A percentile compares a stretch with the other conserved stretches of the same genome.
phyloP scores from a whole-genome alignment of 2,888 invertebrate species.

The Taenaris catops region DNA sequence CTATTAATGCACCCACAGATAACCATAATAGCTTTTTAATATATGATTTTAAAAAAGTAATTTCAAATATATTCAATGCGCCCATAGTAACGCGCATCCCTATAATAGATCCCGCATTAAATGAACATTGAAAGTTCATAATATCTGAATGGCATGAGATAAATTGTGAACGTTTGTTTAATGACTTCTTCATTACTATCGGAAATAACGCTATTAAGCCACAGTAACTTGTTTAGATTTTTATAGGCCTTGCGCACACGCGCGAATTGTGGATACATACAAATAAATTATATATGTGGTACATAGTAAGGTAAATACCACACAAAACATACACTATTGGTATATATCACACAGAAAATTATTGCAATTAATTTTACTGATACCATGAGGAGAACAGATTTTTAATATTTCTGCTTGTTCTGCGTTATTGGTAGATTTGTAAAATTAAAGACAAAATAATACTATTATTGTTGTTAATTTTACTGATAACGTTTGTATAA shows the following conservation, averaged over 20 bases:
- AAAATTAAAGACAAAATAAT: too few species aligned
- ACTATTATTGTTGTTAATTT: too few species aligned
- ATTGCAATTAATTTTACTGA: too few species aligned
- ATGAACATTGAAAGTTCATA: conserved; percentile 24
- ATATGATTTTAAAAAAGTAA: conserved; percentile 9
- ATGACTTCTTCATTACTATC: conserved; percentile 31
- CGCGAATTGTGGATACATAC: too few species aligned
- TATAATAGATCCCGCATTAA: conserved; percentile 21
- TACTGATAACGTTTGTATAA: too few species aligned
- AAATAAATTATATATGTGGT: not conserved
- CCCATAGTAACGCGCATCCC: conserved; percentile 3
- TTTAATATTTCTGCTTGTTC: too few species aligned
- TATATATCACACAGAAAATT: too few species aligned
- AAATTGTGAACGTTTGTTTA: conserved; percentile 29
- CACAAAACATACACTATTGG: too few species aligned
- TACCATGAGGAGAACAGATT: too few species aligned
- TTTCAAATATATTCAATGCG: conserved; percentile 8
- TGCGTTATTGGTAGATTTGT: too few species aligned
- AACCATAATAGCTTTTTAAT: conserved; percentile 21
- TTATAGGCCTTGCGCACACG: conserved; percentile 13
- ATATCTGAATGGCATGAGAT: conserved; percentile 22
- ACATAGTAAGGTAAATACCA: too few species aligned
- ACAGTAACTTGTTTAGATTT: conserved; percentile 26
- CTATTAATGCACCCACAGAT: conserved; percentile 16
- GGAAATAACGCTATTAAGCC: conserved; percentile 28